Percentiles rank a stretch among this genome's conserved stretches.
These are phyloP conservation scores for Babyrousa celebensis DNA, from an alignment of 2,797 vertebrate species.

Conservation along the genomic window DNA sequence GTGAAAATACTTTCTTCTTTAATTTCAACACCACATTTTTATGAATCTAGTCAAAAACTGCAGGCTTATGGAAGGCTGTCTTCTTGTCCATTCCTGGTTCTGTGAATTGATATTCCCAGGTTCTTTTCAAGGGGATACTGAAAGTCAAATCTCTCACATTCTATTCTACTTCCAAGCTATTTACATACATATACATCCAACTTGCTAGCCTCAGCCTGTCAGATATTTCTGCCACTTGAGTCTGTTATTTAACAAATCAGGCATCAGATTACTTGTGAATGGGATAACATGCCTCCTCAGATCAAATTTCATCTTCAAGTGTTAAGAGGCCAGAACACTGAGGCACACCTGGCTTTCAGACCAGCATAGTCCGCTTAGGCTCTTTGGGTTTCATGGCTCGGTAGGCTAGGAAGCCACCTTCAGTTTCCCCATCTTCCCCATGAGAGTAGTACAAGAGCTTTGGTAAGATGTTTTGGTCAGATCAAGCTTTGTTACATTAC, in stretches of 20 bases:
- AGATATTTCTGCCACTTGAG: conserved; percentile 9
- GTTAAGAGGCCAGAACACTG: background rate
- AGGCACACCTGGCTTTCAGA: background rate
- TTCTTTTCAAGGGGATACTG: conserved; percentile 4
- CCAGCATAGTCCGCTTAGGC: background rate
- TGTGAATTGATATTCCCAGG: background rate
- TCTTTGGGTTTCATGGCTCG: background rate
- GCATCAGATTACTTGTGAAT: background rate
- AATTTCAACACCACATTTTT: background rate
- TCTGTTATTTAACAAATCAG: background rate
- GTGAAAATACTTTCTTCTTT: background rate
- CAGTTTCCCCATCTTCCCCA: background rate
- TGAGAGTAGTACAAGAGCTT: background rate
- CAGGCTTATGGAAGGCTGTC: background rate
- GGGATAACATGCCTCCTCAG: background rate
- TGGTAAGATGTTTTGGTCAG: background rate
- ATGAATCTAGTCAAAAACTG: background rate
- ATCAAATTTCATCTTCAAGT: background rate
- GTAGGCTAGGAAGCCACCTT: background rate
- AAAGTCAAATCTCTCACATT: background rate
- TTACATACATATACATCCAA: background rate
- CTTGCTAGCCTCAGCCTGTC: conserved; percentile 6
- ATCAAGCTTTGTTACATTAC: background rate
- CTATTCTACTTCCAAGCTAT: background rate
- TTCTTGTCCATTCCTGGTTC: background rate